phyloP scores from a whole-genome alignment of 2,113 vertebrate species.

The Pipa parva region DNA sequence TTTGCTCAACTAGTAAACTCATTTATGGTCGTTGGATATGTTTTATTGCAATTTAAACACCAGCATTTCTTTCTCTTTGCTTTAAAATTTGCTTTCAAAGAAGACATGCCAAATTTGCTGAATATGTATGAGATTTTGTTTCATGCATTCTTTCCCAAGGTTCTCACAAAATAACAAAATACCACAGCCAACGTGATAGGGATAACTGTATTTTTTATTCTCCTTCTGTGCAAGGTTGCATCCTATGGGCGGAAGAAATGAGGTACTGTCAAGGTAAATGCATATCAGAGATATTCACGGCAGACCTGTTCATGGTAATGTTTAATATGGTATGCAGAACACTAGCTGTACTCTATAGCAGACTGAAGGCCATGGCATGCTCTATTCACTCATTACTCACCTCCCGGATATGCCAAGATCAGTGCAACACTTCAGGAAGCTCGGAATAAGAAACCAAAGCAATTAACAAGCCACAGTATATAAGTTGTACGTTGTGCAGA shows the following conservation, averaged over 20 bases:
- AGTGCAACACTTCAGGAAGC: slow-evolving; percentile 14
- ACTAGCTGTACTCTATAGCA: slow-evolving; percentile 23
- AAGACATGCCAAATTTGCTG: slow-evolving; percentile 6
- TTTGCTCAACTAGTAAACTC: too few relatives aligned
- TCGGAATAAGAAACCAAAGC: slow-evolving; percentile 13
- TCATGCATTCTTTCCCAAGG: slow-evolving; percentile 1
- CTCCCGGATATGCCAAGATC: slow-evolving; percentile 34
- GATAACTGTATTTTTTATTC: slow-evolving; percentile 16
- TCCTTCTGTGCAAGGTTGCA: slow-evolving; percentile 15
- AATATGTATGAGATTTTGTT: slow-evolving; percentile 36
- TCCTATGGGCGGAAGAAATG: slow-evolving; percentile 24
- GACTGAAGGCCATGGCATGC: slow-evolving; percentile 33
- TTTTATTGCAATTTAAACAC: not conserved
- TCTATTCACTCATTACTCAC: slow-evolving; percentile 38
- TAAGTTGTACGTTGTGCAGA: too few relatives aligned
- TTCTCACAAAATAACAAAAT: slow-evolving; percentile 8
- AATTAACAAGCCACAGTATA: slow-evolving; percentile 30
- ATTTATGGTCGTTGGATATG: too few relatives aligned
- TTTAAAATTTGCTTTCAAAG: slow-evolving; percentile 13
- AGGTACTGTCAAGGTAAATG: slow-evolving; percentile 40
- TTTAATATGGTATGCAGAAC: slow-evolving; percentile 37
- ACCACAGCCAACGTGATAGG: slow-evolving; percentile 9
- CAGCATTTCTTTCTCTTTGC: not conserved
- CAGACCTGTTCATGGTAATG: slow-evolving; percentile 39
- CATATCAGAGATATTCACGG: slow-evolving; percentile 36